Base-by-base conservation (phyloP, 1,140 invertebrate genomes). In the Carposina sasakii region DNA sequence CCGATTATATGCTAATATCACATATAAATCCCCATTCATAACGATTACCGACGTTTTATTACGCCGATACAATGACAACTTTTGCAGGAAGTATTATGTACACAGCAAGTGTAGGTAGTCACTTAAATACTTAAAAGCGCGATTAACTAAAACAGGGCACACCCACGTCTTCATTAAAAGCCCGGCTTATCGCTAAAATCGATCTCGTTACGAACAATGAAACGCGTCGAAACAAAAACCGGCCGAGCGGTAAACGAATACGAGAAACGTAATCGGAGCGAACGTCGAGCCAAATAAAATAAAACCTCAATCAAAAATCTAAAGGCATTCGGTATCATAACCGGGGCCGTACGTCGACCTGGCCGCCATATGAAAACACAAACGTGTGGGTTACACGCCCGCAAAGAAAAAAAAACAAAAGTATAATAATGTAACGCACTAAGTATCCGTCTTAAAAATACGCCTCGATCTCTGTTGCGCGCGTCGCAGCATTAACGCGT, bases 391-490 rank as follows among this genome's bases (percentile, higher is more conserved):
- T 73, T 71, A 73, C 68, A 74, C 71, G 60, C 42, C 62, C 57
- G 60, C 52, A 56, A 59, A 53, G 28, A 48, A 62, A 66, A 58
- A 66, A 76, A 67, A 71, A 75, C 68, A 67, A 68, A 76, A 75
- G 60, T 74, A 74, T 73, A 77, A 77, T 81, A 77, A 74, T 77
- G 73, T 78, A 77, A 77, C 69, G 72, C 69, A 75, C 72, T 79
- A 76, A 82, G 75, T 78, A 79, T 75, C 71, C 67, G 67, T 79
- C 76, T 82, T 79, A 72, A 72, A 77, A 73, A 76, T 79, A 77
- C 77, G 73, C 70, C 71, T 78, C 71, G 72, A 67, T 67, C 64
- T 67, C 53, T 58, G 71, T 55, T 71, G 74, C 69, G 76, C 72
- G 72, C 69, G 71, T 71, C 67, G 65, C 69, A 50, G 62, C 57